Evolutionary conservation across 2,113 vertebrate genomes (phyloP).

Genomic region (Colinus virginianus): DNA sequence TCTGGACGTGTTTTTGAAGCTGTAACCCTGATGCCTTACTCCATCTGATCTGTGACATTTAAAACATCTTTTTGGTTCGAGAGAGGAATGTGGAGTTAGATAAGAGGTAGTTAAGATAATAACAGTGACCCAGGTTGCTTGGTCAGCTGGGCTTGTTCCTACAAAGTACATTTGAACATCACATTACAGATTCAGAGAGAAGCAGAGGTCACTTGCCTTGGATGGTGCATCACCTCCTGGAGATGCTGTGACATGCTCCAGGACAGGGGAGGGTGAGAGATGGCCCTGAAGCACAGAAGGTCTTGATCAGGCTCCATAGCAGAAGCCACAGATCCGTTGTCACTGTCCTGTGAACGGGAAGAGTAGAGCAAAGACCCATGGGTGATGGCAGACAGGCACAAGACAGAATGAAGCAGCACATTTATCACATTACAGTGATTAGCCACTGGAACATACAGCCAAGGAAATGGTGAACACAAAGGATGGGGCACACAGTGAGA

Average conservation of each 20-base stretch:
- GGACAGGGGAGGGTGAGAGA: neutral
- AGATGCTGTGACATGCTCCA: neutral
- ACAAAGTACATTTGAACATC: neutral
- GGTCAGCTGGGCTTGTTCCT: neutral
- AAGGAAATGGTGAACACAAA: neutral
- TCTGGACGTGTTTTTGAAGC: neutral
- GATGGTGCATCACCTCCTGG: neutral
- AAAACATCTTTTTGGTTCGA: neutral
- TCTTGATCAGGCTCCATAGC: neutral
- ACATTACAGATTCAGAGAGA: neutral
- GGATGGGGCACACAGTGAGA: neutral
- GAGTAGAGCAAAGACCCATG: neutral
- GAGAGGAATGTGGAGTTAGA: neutral
- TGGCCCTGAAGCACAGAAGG: neutral
- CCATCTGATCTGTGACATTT: neutral
- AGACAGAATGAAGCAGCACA: neutral
- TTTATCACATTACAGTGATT: neutral
- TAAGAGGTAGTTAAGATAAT: neutral
- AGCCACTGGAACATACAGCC: neutral
- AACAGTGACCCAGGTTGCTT: neutral
- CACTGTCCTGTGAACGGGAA: neutral
- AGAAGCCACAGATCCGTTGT: neutral
- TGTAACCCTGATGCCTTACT: neutral
- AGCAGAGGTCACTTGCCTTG: neutral
- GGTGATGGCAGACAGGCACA: neutral